phyloP scores from a whole-genome alignment of 2,113 vertebrate genomes.

The Ia io region DNA sequence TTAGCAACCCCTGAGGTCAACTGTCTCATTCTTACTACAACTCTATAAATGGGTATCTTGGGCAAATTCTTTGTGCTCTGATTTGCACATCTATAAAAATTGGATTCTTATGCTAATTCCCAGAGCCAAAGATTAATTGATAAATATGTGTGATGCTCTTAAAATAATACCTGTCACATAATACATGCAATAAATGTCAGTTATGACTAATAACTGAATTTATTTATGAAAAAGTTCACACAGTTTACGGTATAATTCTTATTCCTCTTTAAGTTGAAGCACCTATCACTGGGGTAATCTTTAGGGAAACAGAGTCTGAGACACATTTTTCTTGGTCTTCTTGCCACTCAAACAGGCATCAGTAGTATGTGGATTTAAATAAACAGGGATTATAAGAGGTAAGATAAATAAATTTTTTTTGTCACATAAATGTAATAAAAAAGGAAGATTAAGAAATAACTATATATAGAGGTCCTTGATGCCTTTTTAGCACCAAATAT shows the following conservation, averaged over 20 bases:
- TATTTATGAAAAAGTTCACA: neutral
- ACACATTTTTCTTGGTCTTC: neutral
- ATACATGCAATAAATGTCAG: neutral
- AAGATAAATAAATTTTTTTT: neutral
- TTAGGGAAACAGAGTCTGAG: neutral
- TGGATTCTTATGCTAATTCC: neutral
- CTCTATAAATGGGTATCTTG: neutral
- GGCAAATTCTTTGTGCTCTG: neutral
- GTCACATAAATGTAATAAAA: neutral
- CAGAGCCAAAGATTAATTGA: neutral
- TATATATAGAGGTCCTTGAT: neutral
- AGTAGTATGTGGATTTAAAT: neutral
- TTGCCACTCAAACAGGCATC: neutral
- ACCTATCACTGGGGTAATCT: neutral
- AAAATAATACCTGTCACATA: neutral
- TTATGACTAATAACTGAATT: neutral
- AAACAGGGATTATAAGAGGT: neutral
- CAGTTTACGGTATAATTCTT: neutral
- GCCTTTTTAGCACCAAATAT: neutral
- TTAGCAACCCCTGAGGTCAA: rapidly evolving
- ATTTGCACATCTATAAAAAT: neutral
- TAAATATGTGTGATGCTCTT: neutral
- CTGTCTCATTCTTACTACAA: neutral
- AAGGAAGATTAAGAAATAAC: neutral
- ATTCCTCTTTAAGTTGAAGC: neutral